phyloP scores from a whole-genome alignment of 1,140 invertebrate species.

The Drosophila eugracilis region DNA sequence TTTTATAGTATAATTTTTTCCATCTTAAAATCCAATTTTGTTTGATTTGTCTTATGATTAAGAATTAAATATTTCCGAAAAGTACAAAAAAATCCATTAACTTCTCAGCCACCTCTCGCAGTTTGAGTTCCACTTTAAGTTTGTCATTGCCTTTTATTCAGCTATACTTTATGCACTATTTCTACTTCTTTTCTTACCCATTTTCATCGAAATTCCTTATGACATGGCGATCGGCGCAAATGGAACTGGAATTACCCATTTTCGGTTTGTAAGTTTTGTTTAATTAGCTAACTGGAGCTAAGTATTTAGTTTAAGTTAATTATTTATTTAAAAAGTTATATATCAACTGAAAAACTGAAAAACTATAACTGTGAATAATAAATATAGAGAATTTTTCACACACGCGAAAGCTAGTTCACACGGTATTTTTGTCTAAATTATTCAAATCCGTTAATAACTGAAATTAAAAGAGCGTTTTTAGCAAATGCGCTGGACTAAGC shows the following conservation, averaged over 20 bases:
- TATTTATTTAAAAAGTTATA: neutral
- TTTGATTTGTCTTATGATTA: too few species aligned
- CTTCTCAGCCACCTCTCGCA: conserved; percentile 20
- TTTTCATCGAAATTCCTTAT: conserved; percentile 71
- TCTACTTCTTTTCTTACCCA: conserved; percentile 60
- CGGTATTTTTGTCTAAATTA: conserved; percentile 15
- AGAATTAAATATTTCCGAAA: too few species aligned
- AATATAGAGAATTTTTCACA: conserved; percentile 13
- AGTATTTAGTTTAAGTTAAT: neutral
- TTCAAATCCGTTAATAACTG: conserved; percentile 10
- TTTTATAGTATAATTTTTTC: too few species aligned
- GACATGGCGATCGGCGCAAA: conserved; percentile 76
- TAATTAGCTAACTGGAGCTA: conserved; percentile 12
- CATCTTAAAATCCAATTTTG: too few species aligned
- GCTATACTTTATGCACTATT: neutral
- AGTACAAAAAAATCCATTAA: neutral
- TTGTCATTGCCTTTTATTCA: neutral
- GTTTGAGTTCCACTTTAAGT: neutral
- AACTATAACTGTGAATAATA: too few species aligned
- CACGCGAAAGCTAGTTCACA: conserved; percentile 12
- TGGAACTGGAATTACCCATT: conserved; percentile 83
- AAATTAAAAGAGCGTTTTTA: conserved; percentile 30
- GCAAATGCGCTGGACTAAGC: conserved; percentile 14
- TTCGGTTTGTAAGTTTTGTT: conserved; percentile 9
- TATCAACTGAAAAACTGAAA: too few species aligned